Evolutionary conservation across 2,888 invertebrate genomes (phyloP).

Genomic region (Malacosoma neustria): DNA sequence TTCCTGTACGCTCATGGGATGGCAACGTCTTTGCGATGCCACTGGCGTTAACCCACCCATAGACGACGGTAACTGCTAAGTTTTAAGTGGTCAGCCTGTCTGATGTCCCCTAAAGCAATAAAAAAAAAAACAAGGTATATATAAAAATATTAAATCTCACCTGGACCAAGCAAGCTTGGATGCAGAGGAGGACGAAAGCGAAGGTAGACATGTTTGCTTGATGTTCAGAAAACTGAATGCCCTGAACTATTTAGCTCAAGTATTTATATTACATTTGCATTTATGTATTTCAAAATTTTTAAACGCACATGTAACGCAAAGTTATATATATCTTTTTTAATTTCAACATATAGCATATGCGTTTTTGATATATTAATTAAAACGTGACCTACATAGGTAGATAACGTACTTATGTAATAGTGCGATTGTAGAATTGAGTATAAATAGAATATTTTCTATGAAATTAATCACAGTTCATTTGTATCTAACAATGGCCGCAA

Average conservation of each 20-base stretch:
- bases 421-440: neutral
- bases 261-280: neutral
- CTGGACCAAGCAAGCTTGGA: slow-evolving; percentile 15
- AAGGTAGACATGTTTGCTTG: slow-evolving; percentile 13
- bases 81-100: too few species aligned
- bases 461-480: slow-evolving; percentile 1
- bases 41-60: too few species aligned
- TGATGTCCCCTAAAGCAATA: too few species aligned
- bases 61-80: too few species aligned
- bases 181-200: slow-evolving; percentile 15
- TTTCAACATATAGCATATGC: too few species aligned
- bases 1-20: too few species aligned
- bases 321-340: too few species aligned
- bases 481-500: slow-evolving; percentile 1
- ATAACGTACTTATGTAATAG: neutral
- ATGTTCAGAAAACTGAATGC: slow-evolving; percentile 6
- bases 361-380: too few species aligned
- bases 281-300: too few species aligned
- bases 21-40: too few species aligned
- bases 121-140: too few species aligned
- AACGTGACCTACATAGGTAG: neutral
- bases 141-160: slow-evolving; percentile 1
- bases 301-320: too few species aligned
- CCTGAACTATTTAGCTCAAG: neutral
- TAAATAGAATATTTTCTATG: neutral